A percentile compares a stretch with the other conserved stretches of the same genome.
Conservation (phyloP, 2,113 vertebrate genomes). For the Lutjanus erythropterus region DNA sequence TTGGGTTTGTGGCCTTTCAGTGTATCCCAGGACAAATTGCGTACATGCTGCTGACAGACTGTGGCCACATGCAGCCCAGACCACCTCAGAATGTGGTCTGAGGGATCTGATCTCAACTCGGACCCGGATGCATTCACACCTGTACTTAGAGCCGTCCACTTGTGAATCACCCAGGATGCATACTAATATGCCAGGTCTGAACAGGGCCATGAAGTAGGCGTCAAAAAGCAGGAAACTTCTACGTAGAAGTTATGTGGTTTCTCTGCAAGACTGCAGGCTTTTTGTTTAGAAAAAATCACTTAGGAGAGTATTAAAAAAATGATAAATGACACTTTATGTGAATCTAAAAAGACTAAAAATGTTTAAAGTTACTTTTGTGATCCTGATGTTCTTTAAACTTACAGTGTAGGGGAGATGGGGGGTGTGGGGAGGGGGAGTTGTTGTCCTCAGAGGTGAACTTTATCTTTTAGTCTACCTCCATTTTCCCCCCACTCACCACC, state of each 20-base stretch:
- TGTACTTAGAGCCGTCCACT: too few species aligned
- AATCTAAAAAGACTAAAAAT: conserved; percentile 6
- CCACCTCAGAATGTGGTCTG: too few species aligned
- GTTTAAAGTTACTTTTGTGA: conserved; percentile 39
- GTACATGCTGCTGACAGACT: too few species aligned
- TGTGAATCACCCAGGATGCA: too few species aligned
- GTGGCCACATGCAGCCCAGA: too few species aligned
- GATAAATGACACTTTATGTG: conserved; percentile 3
- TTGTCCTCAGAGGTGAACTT: conserved; percentile 63
- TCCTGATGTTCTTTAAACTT: background rate
- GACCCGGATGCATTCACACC: too few species aligned
- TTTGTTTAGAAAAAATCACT: background rate
- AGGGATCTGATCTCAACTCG: too few species aligned
- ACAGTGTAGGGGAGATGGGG: background rate
- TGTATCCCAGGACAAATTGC: too few species aligned
- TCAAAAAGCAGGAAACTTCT: background rate
- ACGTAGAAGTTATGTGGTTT: background rate
- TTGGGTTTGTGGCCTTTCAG: too few species aligned
- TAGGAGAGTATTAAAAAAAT: background rate
- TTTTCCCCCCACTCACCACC: conserved; percentile 86
- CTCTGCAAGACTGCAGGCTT: background rate
- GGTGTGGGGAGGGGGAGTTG: background rate
- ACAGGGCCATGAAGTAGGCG: background rate
- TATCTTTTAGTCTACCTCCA: conserved; percentile 79
- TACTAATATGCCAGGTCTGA: too few species aligned